Conservation (phyloP, 1,140 invertebrate genomes). For the Ceratina australensis region DNA sequence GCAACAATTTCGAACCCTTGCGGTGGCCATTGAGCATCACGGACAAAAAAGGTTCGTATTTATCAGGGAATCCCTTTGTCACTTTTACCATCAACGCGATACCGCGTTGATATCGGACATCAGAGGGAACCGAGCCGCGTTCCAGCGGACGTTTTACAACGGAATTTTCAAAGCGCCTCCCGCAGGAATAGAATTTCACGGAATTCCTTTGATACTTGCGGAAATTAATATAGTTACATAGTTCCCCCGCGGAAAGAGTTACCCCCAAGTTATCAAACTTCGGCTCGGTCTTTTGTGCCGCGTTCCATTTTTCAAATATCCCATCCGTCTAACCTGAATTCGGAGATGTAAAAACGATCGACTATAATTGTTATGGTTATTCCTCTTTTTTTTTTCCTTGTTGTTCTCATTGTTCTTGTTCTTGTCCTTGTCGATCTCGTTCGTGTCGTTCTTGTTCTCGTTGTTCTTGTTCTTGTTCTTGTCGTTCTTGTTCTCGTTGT, state of each 20-base stretch:
- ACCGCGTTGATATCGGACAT: constrained; percentile 55
- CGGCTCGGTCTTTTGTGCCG: background rate
- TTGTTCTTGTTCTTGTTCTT: no score
- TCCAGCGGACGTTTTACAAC: constrained; percentile 54
- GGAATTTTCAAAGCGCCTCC: constrained; percentile 51
- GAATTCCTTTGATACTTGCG: constrained; percentile 24
- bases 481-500: no score
- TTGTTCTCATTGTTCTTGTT: no score
- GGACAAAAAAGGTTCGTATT: constrained; percentile 42
- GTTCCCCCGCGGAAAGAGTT: background rate
- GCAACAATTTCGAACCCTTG: no score
- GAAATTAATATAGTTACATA: constrained; percentile 13
- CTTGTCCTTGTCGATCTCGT: no score
- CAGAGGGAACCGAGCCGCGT: constrained; percentile 42
- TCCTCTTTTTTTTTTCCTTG: no score
- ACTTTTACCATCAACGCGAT: constrained; percentile 47
- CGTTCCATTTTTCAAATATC: no score
- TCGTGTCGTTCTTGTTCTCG: no score
- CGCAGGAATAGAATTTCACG: constrained; percentile 49
- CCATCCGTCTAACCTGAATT: no score
- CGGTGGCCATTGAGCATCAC: background rate
- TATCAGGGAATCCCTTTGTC: constrained; percentile 52
- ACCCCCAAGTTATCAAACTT: background rate
- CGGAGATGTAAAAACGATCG: no score
- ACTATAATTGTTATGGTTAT: no score